Evolutionary conservation across 2,888 invertebrate species (phyloP), one percentile per base, ranked within the genome.

Genomic region (Fragum whitleyi): DNA sequence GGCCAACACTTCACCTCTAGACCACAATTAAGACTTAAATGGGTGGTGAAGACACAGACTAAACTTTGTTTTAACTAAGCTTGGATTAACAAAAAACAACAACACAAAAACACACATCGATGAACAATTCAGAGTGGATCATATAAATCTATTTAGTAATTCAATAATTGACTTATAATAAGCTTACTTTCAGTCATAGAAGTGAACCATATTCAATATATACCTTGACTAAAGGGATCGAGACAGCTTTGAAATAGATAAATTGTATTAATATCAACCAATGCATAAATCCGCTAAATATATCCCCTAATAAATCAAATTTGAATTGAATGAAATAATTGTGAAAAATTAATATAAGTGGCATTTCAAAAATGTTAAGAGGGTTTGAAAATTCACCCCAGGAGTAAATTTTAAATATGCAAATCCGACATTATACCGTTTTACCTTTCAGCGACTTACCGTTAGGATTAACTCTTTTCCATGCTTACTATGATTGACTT

Each of bases 311-410:
- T 61, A 61, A 61, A 61, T 28, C 61, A 61, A 61, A 32, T 29
- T 29, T n/a, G 26, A 32, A 61, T 61, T 32, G 61, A 32, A 61
- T 32, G 26, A 61, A 32, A 26, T 32, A 32, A 61, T 61, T 61
- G 61, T 61, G 61, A 61, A 61, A 61, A 61, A 61, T 61, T 61
- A 61, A 61, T 32, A 29, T 32, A 57, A n/a, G 23, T 23, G 61
- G 61, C 26, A 61, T 61, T 61, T 61, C 26, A 61, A 32, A 32
- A 61, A 61, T 61, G 28, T 61, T 61, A 61, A 61, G 61, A 61
- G 32, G 61, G 23, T 61, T 61, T 28, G 9, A 26, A 61, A 32
- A 61, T 61, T 32, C n/a, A 19, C 29, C 28, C 61, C 26, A 61
- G 57, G 23, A 57, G 28, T 57, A 26, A 57, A 57, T 26, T 57